phyloP scores from a whole-genome alignment of 2,113 vertebrate genomes.

The Panurus biarmicus region DNA sequence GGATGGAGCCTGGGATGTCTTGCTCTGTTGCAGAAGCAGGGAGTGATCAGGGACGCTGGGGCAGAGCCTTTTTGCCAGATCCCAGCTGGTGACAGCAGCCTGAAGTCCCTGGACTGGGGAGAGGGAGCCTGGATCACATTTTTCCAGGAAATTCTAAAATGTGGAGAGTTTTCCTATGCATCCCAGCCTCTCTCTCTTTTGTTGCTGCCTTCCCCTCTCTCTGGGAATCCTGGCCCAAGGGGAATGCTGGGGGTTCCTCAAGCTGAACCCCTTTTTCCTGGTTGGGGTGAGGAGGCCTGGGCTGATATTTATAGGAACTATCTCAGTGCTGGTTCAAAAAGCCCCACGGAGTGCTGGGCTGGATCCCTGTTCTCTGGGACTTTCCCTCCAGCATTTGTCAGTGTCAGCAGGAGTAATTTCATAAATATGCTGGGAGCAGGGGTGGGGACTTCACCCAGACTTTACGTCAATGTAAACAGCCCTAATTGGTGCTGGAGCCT shows the following conservation, averaged over 20 bases:
- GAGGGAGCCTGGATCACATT: not conserved
- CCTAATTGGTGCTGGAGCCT: constrained; percentile 94
- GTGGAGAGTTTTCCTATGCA: fast-evolving
- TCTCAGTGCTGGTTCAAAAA: not conserved
- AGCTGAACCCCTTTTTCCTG: not conserved
- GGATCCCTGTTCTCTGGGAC: not conserved
- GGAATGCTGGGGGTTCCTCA: not conserved
- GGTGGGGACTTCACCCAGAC: constrained; percentile 75
- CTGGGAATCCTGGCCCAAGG: not conserved
- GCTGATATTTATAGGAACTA: not conserved
- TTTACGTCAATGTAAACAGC: constrained; percentile 85
- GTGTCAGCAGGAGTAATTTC: constrained; percentile 55
- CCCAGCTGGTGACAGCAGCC: fast-evolving
- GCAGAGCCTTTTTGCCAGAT: not conserved
- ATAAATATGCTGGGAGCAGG: constrained; percentile 56
- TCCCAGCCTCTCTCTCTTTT: not conserved
- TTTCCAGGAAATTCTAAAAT: fast-evolving
- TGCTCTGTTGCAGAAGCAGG: not conserved
- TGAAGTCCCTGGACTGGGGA: not conserved
- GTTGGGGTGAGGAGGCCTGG: not conserved
- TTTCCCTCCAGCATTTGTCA: constrained; percentile 57
- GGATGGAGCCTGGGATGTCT: not conserved
- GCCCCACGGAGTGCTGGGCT: fast-evolving
- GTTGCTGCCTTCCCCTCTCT: not conserved
- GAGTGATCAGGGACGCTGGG: not conserved